Evolutionary conservation across 2,888 invertebrate genomes (phyloP).

Genomic region (Pinctada fucata): DNA sequence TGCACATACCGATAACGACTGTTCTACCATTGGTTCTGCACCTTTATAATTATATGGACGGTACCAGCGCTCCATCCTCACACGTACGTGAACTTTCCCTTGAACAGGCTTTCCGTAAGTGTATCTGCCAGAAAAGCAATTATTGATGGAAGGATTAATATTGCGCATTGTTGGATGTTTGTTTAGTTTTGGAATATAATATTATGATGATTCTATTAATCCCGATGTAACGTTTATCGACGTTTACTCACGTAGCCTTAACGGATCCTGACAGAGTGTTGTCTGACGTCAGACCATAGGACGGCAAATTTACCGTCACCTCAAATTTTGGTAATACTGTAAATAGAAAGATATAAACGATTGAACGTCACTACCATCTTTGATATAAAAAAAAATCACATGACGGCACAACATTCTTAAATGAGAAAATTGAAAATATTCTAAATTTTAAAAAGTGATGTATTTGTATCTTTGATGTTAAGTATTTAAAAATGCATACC

Average conservation of each 20-base stretch:
- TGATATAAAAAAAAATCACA: background rate
- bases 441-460: too few species aligned
- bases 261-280: constrained; percentile 87
- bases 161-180: too few species aligned
- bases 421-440: too few species aligned
- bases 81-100: constrained; percentile 89
- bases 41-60: constrained; percentile 51
- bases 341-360: constrained; percentile 27
- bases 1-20: constrained; percentile 24
- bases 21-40: constrained; percentile 48
- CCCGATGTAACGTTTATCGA: too few species aligned
- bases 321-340: constrained; percentile 93
- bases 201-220: too few species aligned
- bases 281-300: constrained; percentile 89
- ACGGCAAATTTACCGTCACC: constrained; percentile 88
- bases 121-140: constrained; percentile 41
- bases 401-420: too few species aligned
- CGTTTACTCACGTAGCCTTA: constrained; percentile 84
- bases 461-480: too few species aligned
- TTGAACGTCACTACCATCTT: background rate
- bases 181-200: too few species aligned
- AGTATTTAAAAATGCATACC: constrained; percentile 45
- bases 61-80: constrained; percentile 51
- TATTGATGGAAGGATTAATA: too few species aligned
- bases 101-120: constrained; percentile 81